Evolutionary conservation across 2,113 vertebrate genomes (phyloP).

Genomic region (Microcebus tavaratra): DNA sequence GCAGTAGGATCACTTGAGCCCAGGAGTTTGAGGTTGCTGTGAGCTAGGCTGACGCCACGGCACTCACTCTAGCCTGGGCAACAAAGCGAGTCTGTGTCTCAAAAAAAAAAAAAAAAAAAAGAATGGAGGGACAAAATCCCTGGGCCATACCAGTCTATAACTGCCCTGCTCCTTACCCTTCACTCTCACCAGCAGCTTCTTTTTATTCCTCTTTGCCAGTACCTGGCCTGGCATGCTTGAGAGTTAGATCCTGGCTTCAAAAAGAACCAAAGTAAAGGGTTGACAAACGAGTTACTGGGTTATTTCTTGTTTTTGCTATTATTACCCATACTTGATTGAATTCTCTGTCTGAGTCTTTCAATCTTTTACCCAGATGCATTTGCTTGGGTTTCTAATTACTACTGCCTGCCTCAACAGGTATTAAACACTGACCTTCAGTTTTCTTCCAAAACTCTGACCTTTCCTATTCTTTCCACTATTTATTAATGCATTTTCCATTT

Average conservation of each 20-base stretch:
- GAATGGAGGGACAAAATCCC: not conserved
- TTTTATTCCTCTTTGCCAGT: not conserved
- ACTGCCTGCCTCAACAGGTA: not conserved
- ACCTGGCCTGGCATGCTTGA: not conserved
- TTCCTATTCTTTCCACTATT: not conserved
- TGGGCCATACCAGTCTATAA: not conserved
- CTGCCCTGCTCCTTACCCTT: not conserved
- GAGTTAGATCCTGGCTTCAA: not conserved
- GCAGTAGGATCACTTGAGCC: too few species aligned
- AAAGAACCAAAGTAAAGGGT: not conserved
- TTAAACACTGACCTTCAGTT: not conserved
- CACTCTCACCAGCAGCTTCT: not conserved
- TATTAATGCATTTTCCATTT: not conserved
- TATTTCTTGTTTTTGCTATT: not conserved
- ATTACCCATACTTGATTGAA: not conserved
- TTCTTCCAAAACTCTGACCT: not conserved
- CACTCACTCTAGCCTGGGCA: too few species aligned
- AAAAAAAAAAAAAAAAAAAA: not conserved
- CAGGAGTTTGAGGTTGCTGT: too few species aligned
- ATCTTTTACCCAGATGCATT: not conserved
- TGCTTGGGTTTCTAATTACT: not conserved
- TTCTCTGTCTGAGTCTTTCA: not conserved
- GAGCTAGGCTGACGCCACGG: too few species aligned
- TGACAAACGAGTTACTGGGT: not conserved
- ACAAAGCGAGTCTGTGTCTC: too few species aligned